Base-by-base conservation (phyloP, 2,113 vertebrate genomes). In the Motacilla tschutschensis region DNA sequence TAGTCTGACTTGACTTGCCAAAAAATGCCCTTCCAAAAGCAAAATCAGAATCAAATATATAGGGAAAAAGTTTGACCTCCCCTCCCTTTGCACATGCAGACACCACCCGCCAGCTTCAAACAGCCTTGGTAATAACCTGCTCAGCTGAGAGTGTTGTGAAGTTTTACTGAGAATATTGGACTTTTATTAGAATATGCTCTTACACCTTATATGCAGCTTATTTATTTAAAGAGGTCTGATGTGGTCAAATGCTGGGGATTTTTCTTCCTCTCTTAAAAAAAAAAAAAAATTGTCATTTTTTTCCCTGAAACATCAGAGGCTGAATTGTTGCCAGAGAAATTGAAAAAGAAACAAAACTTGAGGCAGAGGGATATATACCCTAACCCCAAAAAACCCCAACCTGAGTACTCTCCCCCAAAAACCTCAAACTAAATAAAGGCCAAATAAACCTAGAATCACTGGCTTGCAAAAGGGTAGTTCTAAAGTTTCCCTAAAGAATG, bases 31-130 rank as follows among this genome's bases (percentile, higher is more conserved):
- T 38, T 43, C 14, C 8, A 17, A 62, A 69, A 59, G 9, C 26
- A 57, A 50, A 83, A 58, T 54, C 24, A 57, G 46, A 83, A 58
- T 54, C 7, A 22, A 79, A 76, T 33, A 31, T 1, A 3, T 12
- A 13, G 5, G 13, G 21, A 16, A 59, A 72, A 79, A 62, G n/a
- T 69, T 80, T 46, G 43, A 33, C 17, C 8, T 79, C 4, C 13
- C 1, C 9, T 62, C 12, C 8, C 5, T 70, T 19, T 2, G 3
- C 1, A 0, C 1, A 1, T 43, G 10, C 20, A 33, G 16, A 5
- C 19, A 17, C 5, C 3, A 31, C 8, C 6, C 2, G 8, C 10
- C 25, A 17, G 28, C 25, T 73, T 89, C 55, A 44, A 63, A 76
- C 18, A 70, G 33, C n/a, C 36, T 77, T 66, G 51, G 6, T 58